These are phyloP conservation scores for Cerastis rubricosa DNA, from an alignment of 2,888 invertebrate genomes.

Conservation along the genomic window DNA sequence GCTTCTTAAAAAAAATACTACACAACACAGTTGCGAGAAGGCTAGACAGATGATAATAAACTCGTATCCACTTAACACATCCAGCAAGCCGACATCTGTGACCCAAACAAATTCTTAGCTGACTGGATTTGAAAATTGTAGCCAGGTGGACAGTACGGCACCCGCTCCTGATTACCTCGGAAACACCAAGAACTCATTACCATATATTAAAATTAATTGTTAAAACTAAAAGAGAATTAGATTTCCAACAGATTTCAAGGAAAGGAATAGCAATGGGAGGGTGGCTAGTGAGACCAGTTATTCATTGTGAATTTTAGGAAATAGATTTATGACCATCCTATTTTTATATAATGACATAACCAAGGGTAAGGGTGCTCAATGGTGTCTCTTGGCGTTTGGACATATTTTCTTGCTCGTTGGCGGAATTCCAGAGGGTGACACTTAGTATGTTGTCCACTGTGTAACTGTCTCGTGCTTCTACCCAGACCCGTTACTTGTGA, in stretches of 20 bases:
- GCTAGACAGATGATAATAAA: no score
- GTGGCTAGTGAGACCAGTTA: conserved; percentile 11
- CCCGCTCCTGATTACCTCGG: conserved; percentile 72
- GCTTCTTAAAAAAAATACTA: no score
- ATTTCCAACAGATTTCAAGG: conserved; percentile 69
- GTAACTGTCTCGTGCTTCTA: no score
- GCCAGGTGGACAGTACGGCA: conserved; percentile 73
- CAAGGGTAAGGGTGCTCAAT: no score
- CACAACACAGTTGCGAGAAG: no score
- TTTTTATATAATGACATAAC: no score
- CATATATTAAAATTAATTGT: conserved; percentile 86
- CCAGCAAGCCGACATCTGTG: conserved; percentile 27
- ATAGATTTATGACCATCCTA: neutral
- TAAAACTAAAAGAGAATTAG: conserved; percentile 74
- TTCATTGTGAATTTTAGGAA: neutral
- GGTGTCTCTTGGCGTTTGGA: no score
- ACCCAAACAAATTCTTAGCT: conserved; percentile 58
- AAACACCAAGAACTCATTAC: conserved; percentile 78
- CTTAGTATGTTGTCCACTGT: no score
- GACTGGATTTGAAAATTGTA: conserved; percentile 62
- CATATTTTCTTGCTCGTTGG: no score
- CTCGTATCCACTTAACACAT: conserved; percentile 25
- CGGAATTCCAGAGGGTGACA: no score
- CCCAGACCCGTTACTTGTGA: no score
- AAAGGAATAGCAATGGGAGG: conserved; percentile 60